Conservation (phyloP, 2,888 invertebrate genomes). For the Campopleginae sp. region DNA sequence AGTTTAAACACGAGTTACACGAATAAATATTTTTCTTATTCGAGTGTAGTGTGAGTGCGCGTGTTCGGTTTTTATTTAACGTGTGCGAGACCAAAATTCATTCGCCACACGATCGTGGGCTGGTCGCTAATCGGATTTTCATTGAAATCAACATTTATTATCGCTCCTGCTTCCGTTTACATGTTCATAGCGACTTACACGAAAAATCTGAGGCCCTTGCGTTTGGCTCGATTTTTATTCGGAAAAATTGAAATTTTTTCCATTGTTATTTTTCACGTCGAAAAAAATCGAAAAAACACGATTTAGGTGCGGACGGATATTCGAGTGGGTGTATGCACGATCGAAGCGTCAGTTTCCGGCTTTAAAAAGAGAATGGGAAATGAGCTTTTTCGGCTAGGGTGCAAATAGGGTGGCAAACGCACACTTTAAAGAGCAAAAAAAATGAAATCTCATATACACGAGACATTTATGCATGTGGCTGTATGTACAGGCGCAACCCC, state of each 20-base stretch:
- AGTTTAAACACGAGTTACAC: slow-evolving; percentile 41
- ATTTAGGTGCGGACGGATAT: slow-evolving; percentile 14
- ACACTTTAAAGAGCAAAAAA: slow-evolving; percentile 45
- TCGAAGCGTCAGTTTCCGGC: slow-evolving; percentile 35
- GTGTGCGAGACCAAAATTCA: background rate
- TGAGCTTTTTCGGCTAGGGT: slow-evolving; percentile 30
- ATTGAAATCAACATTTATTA: background rate
- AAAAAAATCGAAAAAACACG: background rate
- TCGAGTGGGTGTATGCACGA: slow-evolving; percentile 47
- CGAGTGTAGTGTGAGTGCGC: slow-evolving; percentile 25
- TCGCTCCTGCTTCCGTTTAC: background rate
- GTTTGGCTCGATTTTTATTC: background rate
- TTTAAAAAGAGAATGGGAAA: slow-evolving; percentile 11
- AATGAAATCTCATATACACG: background rate
- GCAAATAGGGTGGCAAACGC: slow-evolving; percentile 35
- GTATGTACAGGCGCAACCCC: slow-evolving; percentile 63
- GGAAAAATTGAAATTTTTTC: slow-evolving; percentile 14
- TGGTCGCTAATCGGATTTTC: background rate
- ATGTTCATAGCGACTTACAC: background rate
- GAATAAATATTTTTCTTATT: slow-evolving; percentile 33
- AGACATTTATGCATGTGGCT: background rate
- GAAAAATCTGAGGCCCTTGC: background rate
- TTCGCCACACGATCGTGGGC: background rate
- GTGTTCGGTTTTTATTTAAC: slow-evolving; percentile 6
- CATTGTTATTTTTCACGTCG: background rate